Base-by-base conservation (phyloP, 2,888 invertebrate genomes). In the Druceiella hillmani region DNA sequence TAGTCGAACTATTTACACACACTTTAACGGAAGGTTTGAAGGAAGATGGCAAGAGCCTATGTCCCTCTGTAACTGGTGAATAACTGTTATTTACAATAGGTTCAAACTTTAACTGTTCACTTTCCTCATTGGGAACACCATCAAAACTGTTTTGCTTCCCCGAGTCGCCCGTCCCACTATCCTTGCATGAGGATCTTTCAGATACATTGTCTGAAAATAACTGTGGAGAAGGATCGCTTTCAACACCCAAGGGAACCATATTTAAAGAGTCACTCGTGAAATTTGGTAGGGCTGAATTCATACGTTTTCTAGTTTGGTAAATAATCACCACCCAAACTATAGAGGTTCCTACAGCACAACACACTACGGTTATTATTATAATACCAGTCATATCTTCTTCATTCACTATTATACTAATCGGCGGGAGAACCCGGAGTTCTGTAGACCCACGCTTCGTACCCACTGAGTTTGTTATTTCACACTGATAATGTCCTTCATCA, bases 251-350 rank as follows among this genome's bases (percentile, higher is more conserved):
- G 61, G 66, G 66, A 52, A 66, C 68, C 67, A 68, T 66, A 61
- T 66, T 67, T 50, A 66, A 64, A 57, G 59, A 62, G 56, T 69
- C 67, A 46, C 67, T 56, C 44, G 67, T 64, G 56, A 60, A 72
- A 31, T 61, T 62, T 42, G 62, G 66, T 47, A 74, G 66, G 36
- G 71, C 60, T 43, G 71, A 64, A 30, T 74, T 71, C 61, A 76
- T 68, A 17, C 79, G 76, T 61, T 83, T 81, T 44, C 88, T 74
- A 3, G 89, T 87, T 56, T 87, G 85, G 61, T 89, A 90, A 52
- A 91, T 90, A 45, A 92, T 88, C 37, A 90, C 82, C 32, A 92
- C 89, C 92, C 93, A 93, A 35, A 91, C 80, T 10, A 89, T 76
- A 1, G 91, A 90, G 4, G 92, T 93, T n/a, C 85, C 83, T 10